A percentile compares a stretch with the other conserved stretches of the same genome.
phyloP scores from a whole-genome alignment of 2,888 invertebrate genomes.

The Pedicia rivosa region DNA sequence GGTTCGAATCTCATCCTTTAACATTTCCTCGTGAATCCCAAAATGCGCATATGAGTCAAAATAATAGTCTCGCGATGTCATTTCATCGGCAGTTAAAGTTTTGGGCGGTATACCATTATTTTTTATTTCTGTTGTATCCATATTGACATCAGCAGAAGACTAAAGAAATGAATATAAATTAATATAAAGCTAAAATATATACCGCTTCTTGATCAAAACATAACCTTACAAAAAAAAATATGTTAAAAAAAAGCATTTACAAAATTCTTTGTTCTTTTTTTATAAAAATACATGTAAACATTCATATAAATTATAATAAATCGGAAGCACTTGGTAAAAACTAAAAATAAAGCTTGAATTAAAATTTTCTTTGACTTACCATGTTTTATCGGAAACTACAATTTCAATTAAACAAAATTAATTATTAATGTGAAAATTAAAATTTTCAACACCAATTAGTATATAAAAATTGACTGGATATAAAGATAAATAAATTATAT shows the following conservation, averaged over 20 bases:
- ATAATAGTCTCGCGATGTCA: conserved; percentile 99
- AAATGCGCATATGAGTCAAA: conserved; percentile 99
- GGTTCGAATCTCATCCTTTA: conserved; percentile 98
- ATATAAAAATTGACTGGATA: too few relatives aligned
- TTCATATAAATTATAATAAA: too few relatives aligned
- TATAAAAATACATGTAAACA: too few relatives aligned
- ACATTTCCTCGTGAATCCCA: conserved; percentile 99
- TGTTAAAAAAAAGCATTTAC: background rate
- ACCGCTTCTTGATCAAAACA: background rate
- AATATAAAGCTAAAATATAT: too few relatives aligned
- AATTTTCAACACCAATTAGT: too few relatives aligned
- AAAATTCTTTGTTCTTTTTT: background rate
- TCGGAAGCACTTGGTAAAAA: too few relatives aligned
- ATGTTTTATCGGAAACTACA: too few relatives aligned
- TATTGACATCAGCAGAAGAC: conserved; percentile 8
- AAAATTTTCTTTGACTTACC: too few relatives aligned
- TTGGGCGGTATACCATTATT: conserved; percentile 2
- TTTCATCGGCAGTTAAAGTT: conserved; percentile 53
- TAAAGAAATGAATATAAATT: conserved; percentile 1
- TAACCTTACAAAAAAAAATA: background rate
- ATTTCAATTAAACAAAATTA: too few relatives aligned
- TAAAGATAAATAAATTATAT: too few relatives aligned
- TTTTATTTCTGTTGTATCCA: conserved; percentile 7
- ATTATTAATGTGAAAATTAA: too few relatives aligned
- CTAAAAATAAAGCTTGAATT: too few relatives aligned